These are phyloP conservation scores for Ambastaia sidthimunki DNA, from an alignment of 2,797 vertebrate species.

Conservation along the genomic window DNA sequence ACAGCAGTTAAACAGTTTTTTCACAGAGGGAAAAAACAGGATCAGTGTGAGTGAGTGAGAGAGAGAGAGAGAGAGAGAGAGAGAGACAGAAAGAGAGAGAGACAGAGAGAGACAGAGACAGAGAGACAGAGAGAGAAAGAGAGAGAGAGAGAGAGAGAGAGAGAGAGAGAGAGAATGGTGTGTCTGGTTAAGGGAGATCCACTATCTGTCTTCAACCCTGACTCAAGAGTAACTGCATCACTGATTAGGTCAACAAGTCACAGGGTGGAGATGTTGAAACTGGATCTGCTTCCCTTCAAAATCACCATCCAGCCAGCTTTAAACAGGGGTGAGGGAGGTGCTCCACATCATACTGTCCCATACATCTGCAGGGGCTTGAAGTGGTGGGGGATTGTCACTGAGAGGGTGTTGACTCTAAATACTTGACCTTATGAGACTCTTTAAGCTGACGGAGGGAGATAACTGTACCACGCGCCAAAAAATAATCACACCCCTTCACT, in stretches of 20 bases:
- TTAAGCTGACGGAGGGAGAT: slow-evolving; percentile 23
- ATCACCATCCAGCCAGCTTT: slow-evolving; percentile 31
- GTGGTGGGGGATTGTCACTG: slow-evolving; percentile 53
- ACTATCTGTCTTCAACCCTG: slow-evolving; percentile 34
- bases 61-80: no score
- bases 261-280: not conserved
- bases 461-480: slow-evolving; percentile 8
- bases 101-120: no score
- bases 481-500: slow-evolving; percentile 12
- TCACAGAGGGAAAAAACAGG: no score
- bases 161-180: no score
- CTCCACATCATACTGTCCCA: slow-evolving; percentile 8
- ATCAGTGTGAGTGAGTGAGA: no score
- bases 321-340: slow-evolving; percentile 18
- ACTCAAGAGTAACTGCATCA: slow-evolving; percentile 27
- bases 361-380: slow-evolving; percentile 26
- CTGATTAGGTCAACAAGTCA: slow-evolving; percentile 28
- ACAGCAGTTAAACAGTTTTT: not conserved
- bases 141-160: no score
- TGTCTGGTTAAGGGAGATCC: slow-evolving; percentile 11
- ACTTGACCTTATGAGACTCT: slow-evolving; percentile 57
- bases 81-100: no score
- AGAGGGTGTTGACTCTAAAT: slow-evolving; percentile 52
- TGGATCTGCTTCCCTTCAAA: slow-evolving; percentile 47
- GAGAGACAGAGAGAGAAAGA: no score